A percentile compares a stretch with the other conserved stretches of the same genome.
Evolutionary conservation across 2,888 invertebrate species (phyloP).

Genomic region (Asteroscopus sphinx): DNA sequence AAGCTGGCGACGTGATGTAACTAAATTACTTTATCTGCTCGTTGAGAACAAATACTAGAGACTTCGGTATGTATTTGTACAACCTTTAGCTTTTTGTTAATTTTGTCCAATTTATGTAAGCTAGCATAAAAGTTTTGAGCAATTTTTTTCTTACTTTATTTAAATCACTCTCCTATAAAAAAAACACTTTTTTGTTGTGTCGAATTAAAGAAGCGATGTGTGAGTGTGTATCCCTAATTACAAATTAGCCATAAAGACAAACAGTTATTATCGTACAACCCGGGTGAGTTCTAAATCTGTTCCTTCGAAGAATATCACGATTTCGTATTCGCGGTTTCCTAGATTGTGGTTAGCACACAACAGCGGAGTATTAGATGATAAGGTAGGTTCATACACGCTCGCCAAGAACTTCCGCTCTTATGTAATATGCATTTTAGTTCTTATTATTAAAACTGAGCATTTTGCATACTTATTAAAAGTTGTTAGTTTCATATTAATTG

Average conservation of each 20-base stretch:
- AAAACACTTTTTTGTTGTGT: too few relatives aligned
- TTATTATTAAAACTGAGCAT: conserved; percentile 34
- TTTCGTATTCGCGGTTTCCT: conserved; percentile 52
- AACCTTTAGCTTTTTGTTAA: too few relatives aligned
- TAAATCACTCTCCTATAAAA: too few relatives aligned
- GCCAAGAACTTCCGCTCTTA: conserved; percentile 48
- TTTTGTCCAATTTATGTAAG: too few relatives aligned
- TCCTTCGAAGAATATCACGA: conserved; percentile 33
- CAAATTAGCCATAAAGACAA: conserved; percentile 1
- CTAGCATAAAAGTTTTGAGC: too few relatives aligned
- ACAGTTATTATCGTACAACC: conserved; percentile 3
- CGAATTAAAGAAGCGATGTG: too few relatives aligned
- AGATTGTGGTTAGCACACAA: conserved; percentile 36
- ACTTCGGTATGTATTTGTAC: too few relatives aligned
- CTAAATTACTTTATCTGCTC: too few relatives aligned
- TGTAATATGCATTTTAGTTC: conserved; percentile 36
- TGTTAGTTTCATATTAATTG: too few relatives aligned
- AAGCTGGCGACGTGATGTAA: too few relatives aligned
- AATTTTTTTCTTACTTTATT: too few relatives aligned
- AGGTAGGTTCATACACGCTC: conserved; percentile 24
- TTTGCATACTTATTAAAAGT: conserved; percentile 45
- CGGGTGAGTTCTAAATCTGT: conserved; percentile 26
- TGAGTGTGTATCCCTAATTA: background rate
- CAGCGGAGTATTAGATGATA: conserved; percentile 27
- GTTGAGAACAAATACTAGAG: too few relatives aligned